Conservation (phyloP, 53 echinoderm and acorn worm genomes). For the Apostichopus leukothele region DNA sequence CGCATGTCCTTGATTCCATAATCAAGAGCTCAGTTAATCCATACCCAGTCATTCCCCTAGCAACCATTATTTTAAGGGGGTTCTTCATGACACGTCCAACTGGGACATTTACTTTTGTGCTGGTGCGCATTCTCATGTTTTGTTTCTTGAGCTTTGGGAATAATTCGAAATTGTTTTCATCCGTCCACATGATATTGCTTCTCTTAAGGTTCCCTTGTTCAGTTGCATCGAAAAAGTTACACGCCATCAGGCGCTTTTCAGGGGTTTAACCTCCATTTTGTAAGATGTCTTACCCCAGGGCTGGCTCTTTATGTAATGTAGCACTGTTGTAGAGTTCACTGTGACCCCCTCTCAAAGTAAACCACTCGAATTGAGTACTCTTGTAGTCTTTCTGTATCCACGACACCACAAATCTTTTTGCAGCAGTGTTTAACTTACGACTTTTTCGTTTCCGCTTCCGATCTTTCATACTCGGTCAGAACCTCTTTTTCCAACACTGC, state of each 20-base stretch:
- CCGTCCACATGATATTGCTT: constrained; percentile 33
- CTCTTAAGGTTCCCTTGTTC: neutral
- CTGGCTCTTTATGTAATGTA: constrained; percentile 23
- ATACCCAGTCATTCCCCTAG: constrained; percentile 44
- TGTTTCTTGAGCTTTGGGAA: constrained; percentile 26
- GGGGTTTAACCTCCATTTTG: constrained; percentile 25
- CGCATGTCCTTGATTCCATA: constrained; percentile 43
- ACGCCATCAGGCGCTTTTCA: constrained; percentile 13
- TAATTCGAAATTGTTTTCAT: neutral
- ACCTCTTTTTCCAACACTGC: constrained; percentile 21
- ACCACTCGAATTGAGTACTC: constrained; percentile 21
- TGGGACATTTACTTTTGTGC: constrained; percentile 11
- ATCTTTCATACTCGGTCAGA: neutral
- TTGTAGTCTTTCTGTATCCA: constrained; percentile 1
- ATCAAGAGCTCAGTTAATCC: constrained; percentile 46
- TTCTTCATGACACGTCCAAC: constrained; percentile 37
- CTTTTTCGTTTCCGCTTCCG: constrained; percentile 9
- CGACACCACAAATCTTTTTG: constrained; percentile 23
- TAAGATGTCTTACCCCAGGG: constrained; percentile 28
- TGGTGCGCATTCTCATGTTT: neutral
- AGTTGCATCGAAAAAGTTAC: neutral
- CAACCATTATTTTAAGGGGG: constrained; percentile 45
- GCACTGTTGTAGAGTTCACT: constrained; percentile 19
- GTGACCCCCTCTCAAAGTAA: constrained; percentile 7
- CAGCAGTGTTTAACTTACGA: neutral